These are phyloP conservation scores for Bubalus kerabau DNA, from an alignment of 2,113 vertebrate genomes.

Conservation along the genomic window DNA sequence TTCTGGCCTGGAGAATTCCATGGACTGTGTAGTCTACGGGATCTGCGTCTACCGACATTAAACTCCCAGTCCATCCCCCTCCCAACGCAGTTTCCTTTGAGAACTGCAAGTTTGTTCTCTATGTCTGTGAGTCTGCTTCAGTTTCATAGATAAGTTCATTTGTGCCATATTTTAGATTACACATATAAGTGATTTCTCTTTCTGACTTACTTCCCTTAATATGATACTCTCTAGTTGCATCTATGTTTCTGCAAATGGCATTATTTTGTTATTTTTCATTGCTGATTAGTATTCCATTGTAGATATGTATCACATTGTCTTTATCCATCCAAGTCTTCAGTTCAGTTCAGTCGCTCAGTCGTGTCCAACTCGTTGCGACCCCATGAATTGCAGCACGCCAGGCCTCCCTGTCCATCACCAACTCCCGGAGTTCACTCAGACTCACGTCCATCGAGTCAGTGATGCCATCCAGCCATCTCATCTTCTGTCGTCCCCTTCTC, in stretches of 20 bases:
- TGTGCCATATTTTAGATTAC: background rate
- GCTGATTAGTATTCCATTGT: background rate
- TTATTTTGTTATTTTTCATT: background rate
- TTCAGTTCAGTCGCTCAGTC: too few species aligned
- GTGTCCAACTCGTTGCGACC: rapidly evolving
- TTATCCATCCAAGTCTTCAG: background rate
- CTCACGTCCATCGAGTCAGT: too few species aligned
- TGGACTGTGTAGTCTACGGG: background rate
- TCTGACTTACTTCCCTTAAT: background rate
- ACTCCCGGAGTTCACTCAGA: too few species aligned
- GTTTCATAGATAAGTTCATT: background rate
- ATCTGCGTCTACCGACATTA: background rate
- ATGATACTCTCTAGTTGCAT: background rate
- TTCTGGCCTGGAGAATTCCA: background rate
- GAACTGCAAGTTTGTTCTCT: background rate
- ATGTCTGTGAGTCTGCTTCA: background rate
- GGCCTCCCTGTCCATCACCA: too few species aligned
- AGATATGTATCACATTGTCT: background rate
- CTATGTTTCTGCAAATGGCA: background rate
- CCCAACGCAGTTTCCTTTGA: background rate
- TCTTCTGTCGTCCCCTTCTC: too few species aligned
- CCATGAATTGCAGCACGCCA: too few species aligned
- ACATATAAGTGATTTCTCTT: background rate
- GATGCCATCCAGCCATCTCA: too few species aligned
- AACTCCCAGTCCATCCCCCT: background rate